Base-by-base conservation (phyloP, 2,797 vertebrate genomes). In the Chanos chanos region DNA sequence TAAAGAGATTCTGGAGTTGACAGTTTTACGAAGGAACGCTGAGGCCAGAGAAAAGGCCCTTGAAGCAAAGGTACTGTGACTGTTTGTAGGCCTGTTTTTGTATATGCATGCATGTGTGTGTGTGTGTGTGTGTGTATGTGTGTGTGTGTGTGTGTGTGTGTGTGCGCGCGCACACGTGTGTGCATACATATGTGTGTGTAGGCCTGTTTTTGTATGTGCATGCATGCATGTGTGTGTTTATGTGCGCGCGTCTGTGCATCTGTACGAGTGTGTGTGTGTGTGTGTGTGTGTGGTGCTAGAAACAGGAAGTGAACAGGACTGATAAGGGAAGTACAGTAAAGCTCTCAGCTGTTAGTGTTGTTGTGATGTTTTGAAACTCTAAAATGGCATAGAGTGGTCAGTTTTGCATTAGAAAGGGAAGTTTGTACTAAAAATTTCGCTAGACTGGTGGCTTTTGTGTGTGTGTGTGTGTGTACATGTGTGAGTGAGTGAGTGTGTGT, bases 1-100 rank as follows among this genome's bases (percentile, higher is more conserved):
- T 82, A 99, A 99, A 84, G 97, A 99, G 77, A 99, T 99, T 74
- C 80, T 99, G 81, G 97, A 99, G 80, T 88, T 99, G 64, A 93
- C 95, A 0, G 91, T 90, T 6, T 81, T 99, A 30, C 89, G 94
- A 73, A 90, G 95, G 81, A 96, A 94, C 40, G 83, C 94, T 22
- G 96, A 99, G 83, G 83, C 77, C 34, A 84, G 94, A 73, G 96
- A 97, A 74, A 90, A 90, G 68, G 81, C 91, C 43, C 76, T 95
- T 58, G 92, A 94, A 77, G 92, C 90, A 36, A 97, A 98, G 95
- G 97, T 99, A 28, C 16, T 5, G 16, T 3, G 9, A 7, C 3
- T 52, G 19, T 63, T 16, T 33, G 24, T 28, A 24, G 40, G 7
- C 8, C 54, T 25, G 19, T 48, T 1, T 4, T 15, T 40, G 30